Evolutionary conservation across 2,888 invertebrate species (phyloP).

Genomic region (Drosophila stalkeri): DNA sequence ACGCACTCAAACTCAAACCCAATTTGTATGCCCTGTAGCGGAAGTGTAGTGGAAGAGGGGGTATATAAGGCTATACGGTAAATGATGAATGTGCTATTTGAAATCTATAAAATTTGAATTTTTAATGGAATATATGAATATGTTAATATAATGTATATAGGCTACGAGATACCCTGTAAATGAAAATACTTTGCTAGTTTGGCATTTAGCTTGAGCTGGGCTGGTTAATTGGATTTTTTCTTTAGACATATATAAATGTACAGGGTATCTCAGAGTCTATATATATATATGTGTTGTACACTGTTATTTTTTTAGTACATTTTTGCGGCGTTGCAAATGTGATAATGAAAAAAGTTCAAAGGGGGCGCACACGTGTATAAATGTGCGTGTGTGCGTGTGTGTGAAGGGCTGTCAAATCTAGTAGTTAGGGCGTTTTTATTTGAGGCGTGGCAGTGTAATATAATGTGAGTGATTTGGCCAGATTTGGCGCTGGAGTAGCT

Average conservation of each 20-base stretch:
- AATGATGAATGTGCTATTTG: too few relatives aligned
- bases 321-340: conserved; percentile 28
- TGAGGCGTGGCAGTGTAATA: conserved; percentile 3
- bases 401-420: neutral
- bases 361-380: neutral
- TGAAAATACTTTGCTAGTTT: neutral
- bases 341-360: conserved; percentile 38
- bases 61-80: neutral
- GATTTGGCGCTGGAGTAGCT: conserved; percentile 14
- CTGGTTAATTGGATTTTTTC: neutral
- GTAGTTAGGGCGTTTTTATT: conserved; percentile 37
- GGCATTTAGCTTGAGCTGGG: neutral
- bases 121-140: too few relatives aligned
- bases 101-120: neutral
- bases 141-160: too few relatives aligned
- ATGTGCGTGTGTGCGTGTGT: neutral
- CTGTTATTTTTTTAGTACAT: neutral
- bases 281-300: rapidly evolving
- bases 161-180: neutral
- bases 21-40: conserved; percentile 17
- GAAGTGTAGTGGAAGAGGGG: neutral
- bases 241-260: neutral
- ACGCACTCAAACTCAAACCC: conserved; percentile 16
- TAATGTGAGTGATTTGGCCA: conserved; percentile 48
- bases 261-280: conserved; percentile 3